These are phyloP conservation scores for Phoenoteleia sp. DNA, from an alignment of 2,888 invertebrate species.

Conservation along the genomic window DNA sequence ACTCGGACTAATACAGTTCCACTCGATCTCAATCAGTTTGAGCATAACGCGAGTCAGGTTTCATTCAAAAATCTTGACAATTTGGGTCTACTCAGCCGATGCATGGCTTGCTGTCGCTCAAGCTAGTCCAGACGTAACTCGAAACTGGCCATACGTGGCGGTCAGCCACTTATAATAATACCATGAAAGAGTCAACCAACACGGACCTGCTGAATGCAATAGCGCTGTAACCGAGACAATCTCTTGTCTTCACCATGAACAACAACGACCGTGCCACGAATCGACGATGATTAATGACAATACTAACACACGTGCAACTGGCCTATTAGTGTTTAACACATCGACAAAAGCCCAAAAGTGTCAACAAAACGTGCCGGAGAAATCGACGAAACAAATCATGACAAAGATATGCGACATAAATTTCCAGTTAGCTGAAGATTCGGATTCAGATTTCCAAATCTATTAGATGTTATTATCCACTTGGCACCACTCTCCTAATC, in stretches of 20 bases:
- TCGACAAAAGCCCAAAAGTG: conserved; percentile 53
- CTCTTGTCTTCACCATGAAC: conserved; percentile 68
- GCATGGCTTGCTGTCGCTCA: conserved; percentile 78
- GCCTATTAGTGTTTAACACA: conserved; percentile 42
- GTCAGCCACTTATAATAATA: conserved; percentile 72
- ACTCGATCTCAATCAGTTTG: conserved; percentile 63
- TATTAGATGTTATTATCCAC: conserved; percentile 17
- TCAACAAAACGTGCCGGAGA: conserved; percentile 63
- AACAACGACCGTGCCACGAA: conserved; percentile 56
- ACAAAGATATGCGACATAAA: conserved; percentile 56
- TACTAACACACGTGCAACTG: conserved; percentile 41
- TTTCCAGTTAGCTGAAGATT: conserved; percentile 46
- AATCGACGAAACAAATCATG: conserved; percentile 58
- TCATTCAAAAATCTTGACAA: conserved; percentile 69
- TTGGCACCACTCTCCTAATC: not conserved
- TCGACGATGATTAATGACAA: conserved; percentile 68
- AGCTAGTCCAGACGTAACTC: conserved; percentile 82
- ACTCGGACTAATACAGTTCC: conserved; percentile 67
- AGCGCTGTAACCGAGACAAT: conserved; percentile 67
- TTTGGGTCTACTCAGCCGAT: conserved; percentile 77
- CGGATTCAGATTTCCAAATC: conserved; percentile 27
- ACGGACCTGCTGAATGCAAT: conserved; percentile 68
- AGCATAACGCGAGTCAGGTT: conserved; percentile 66
- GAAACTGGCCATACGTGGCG: conserved; percentile 80
- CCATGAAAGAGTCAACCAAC: conserved; percentile 65